Evolutionary conservation across 1,140 invertebrate species (phyloP).

Genomic region (Melipona quadrifasciata): DNA sequence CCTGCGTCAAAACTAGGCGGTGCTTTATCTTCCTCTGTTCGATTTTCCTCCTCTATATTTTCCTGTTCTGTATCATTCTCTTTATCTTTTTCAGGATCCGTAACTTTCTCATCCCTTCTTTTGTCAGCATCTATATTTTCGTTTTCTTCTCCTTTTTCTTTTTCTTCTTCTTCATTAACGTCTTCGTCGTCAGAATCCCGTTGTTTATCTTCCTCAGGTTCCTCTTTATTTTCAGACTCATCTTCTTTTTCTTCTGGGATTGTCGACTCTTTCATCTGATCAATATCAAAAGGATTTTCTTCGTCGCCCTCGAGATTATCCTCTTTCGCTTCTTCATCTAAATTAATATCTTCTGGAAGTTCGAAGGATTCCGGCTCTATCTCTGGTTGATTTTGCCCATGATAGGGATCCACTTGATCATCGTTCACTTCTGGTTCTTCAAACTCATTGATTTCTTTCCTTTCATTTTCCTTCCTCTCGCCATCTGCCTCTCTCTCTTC

Average conservation of each 20-base stretch:
- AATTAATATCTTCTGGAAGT: constrained; percentile 91
- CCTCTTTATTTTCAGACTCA: constrained; percentile 66
- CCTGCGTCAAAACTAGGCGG: constrained; percentile 68
- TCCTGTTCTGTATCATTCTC: constrained; percentile 69
- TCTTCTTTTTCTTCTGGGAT: constrained; percentile 70
- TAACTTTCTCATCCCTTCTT: constrained; percentile 71
- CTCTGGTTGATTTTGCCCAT: constrained; percentile 88
- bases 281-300: constrained; percentile 92
- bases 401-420: constrained; percentile 93
- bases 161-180: constrained; percentile 62
- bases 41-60: constrained; percentile 75
- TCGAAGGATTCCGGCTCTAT: constrained; percentile 93
- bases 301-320: constrained; percentile 84
- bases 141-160: constrained; percentile 63
- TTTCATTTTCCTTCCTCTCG: constrained; percentile 82
- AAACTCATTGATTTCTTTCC: constrained; percentile 89
- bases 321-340: constrained; percentile 87
- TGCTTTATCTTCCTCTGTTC: constrained; percentile 74
- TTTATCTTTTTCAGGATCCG: constrained; percentile 21
- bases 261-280: constrained; percentile 85
- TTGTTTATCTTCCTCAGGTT: constrained; percentile 66
- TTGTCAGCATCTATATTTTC: constrained; percentile 57
- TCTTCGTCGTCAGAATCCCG: constrained; percentile 70
- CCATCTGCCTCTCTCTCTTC: constrained; percentile 74
- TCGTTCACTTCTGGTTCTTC: constrained; percentile 90